A percentile compares a stretch with the other conserved stretches of the same genome.
phyloP scores from a whole-genome alignment of 2,113 vertebrate species.

The Eubucco bourcierii region DNA sequence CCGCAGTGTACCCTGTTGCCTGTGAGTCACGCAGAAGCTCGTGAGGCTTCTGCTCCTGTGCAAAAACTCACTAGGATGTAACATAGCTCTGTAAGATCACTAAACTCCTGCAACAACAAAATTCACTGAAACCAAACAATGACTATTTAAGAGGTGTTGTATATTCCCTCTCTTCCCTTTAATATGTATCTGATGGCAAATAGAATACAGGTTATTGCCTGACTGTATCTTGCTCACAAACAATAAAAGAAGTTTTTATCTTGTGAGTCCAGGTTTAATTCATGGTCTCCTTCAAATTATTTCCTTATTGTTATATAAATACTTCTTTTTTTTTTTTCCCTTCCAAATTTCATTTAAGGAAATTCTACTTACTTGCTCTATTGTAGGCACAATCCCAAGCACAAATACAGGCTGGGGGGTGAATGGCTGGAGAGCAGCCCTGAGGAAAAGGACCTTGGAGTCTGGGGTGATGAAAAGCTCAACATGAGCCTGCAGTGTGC shows the following conservation, averaged over 20 bases:
- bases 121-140: not conserved
- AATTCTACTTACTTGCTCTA: not conserved
- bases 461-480: too few species aligned
- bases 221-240: not conserved
- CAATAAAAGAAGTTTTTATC: not conserved
- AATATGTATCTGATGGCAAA: not conserved
- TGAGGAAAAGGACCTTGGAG: too few species aligned
- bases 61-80: not conserved
- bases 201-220: not conserved
- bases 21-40: not conserved
- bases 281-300: not conserved
- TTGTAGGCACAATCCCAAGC: too few species aligned
- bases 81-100: not conserved
- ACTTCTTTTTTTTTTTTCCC: not conserved
- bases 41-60: not conserved
- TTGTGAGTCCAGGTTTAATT: not conserved
- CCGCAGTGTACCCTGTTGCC: not conserved
- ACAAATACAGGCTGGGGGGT: too few species aligned
- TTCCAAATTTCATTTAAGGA: not conserved
- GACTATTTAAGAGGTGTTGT: not conserved
- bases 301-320: not conserved
- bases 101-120: not conserved
- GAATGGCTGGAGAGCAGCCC: too few species aligned
- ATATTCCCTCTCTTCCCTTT: not conserved
- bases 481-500: too few species aligned